These are phyloP conservation scores for Branchellion lobata DNA, from an alignment of 2,888 invertebrate species.

Conservation along the genomic window DNA sequence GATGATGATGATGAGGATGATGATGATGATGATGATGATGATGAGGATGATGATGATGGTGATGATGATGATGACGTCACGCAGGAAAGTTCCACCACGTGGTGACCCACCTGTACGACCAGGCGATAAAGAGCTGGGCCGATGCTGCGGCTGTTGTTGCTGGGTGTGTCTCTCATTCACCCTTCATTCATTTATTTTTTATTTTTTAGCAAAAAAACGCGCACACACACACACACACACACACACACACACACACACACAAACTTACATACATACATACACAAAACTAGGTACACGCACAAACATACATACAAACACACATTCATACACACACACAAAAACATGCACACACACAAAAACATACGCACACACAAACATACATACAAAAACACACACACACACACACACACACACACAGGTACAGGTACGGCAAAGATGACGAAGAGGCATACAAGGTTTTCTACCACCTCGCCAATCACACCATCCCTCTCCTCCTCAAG, in stretches of 20 bases:
- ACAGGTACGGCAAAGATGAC: constrained; percentile 27
- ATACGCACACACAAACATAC: not conserved
- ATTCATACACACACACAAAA: not conserved
- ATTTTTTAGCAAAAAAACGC: not conserved
- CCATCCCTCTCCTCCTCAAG: constrained; percentile 19
- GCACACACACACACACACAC: not conserved
- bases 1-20: too few relatives aligned
- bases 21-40: not conserved
- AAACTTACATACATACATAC: not conserved
- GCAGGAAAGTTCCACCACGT: not conserved
- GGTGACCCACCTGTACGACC: not conserved
- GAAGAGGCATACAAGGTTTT: constrained; percentile 37
- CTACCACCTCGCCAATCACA: constrained; percentile 28
- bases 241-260: too few relatives aligned
- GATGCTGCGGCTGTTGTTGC: not conserved
- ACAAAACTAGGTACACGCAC: not conserved
- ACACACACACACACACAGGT: not conserved
- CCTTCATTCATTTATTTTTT: not conserved
- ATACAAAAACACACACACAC: not conserved
- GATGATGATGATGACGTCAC: not conserved
- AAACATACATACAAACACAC: not conserved
- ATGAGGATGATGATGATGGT: not conserved
- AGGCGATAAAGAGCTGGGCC: not conserved
- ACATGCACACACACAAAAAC: not conserved
- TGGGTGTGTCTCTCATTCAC: not conserved